phyloP scores from a whole-genome alignment of 2,888 invertebrate genomes.

The Thera obeliscata region DNA sequence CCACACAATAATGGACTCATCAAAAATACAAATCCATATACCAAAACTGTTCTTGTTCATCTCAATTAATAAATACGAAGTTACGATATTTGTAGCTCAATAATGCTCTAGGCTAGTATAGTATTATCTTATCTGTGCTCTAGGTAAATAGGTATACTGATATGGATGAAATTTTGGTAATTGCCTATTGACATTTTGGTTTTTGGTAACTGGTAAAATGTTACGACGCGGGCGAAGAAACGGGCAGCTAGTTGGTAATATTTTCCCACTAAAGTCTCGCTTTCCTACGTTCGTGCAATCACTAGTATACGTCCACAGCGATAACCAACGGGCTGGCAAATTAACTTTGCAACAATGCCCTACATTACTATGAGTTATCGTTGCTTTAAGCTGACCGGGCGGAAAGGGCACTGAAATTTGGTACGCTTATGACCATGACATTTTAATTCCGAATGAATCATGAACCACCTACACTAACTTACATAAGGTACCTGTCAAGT shows the following conservation, averaged over 20 bases:
- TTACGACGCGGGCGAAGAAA: too few species aligned
- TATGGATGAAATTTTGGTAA: too few species aligned
- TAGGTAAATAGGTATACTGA: too few species aligned
- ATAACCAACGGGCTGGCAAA: constrained; percentile 36
- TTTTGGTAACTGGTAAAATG: too few species aligned
- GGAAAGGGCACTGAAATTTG: constrained; percentile 21
- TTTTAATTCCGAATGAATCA: constrained; percentile 19
- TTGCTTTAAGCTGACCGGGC: constrained; percentile 24
- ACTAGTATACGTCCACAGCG: constrained; percentile 26
- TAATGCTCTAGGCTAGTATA: too few species aligned
- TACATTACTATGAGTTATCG: constrained; percentile 32
- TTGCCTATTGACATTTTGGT: too few species aligned
- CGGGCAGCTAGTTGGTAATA: background rate
- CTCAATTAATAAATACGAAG: too few species aligned
- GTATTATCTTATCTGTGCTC: too few species aligned
- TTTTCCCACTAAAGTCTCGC: background rate
- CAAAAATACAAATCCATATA: too few species aligned
- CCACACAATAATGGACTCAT: too few species aligned
- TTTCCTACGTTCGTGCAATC: constrained; percentile 4
- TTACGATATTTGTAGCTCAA: too few species aligned
- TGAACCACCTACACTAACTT: background rate
- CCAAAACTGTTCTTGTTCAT: too few species aligned
- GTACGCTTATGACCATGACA: constrained; percentile 23
- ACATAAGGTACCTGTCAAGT: background rate
- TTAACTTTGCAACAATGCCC: constrained; percentile 34